Percentiles rank a stretch among this genome's conserved stretches.
phyloP scores from a whole-genome alignment of 2,113 vertebrate species.

The Ardeotis arabs region DNA sequence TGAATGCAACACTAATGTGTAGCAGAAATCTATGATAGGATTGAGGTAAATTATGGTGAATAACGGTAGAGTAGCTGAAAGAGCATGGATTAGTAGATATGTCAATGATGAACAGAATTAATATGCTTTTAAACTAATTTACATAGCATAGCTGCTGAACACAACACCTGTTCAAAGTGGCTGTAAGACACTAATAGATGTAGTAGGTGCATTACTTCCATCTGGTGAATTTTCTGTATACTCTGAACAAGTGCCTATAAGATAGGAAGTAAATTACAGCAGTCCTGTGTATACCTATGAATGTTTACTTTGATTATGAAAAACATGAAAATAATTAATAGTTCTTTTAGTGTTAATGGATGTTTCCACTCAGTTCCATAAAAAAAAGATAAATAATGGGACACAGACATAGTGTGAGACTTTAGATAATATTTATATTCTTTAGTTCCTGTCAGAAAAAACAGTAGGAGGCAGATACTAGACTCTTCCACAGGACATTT shows the following conservation, averaged over 20 bases:
- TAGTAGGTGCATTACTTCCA: background rate
- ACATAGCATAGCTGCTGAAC: background rate
- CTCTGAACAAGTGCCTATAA: background rate
- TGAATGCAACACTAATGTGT: background rate
- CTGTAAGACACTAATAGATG: background rate
- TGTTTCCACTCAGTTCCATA: background rate
- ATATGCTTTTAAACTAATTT: conserved; percentile 1
- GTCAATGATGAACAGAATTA: background rate
- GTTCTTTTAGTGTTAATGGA: background rate
- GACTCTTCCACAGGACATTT: background rate
- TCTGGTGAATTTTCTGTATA: background rate
- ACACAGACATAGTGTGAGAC: background rate
- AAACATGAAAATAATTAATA: background rate
- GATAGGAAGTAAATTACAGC: background rate
- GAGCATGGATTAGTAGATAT: background rate
- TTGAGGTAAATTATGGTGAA: background rate
- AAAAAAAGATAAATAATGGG: background rate
- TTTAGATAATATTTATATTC: background rate
- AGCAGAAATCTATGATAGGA: background rate
- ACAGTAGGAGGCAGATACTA: background rate
- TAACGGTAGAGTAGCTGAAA: background rate
- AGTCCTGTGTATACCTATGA: background rate
- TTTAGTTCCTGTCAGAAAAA: background rate
- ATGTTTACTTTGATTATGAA: background rate
- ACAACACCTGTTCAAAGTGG: background rate